Evolutionary conservation across 2,113 vertebrate species (phyloP).

Genomic region (Balaeniceps rex): DNA sequence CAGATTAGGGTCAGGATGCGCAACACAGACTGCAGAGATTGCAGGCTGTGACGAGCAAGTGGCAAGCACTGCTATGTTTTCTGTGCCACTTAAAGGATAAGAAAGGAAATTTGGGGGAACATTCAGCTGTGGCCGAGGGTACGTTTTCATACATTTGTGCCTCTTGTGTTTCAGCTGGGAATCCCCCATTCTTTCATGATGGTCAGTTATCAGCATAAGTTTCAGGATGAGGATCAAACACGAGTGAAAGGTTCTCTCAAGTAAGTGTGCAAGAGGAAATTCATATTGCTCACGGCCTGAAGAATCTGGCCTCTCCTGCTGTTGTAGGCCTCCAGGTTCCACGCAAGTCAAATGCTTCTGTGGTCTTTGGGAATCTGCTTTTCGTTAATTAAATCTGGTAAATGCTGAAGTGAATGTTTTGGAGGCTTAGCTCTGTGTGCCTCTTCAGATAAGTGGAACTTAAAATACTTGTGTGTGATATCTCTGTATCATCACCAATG

Average conservation of each 20-base stretch:
- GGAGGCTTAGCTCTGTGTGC: neutral
- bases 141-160: neutral
- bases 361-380: neutral
- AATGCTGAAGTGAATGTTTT: neutral
- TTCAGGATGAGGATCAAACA: constrained; percentile 97
- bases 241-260: constrained; percentile 95
- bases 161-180: constrained; percentile 82
- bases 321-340: neutral
- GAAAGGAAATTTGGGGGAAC: neutral
- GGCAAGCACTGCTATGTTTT: neutral
- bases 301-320: neutral
- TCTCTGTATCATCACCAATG: neutral
- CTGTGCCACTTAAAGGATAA: neutral
- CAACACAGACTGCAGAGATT: neutral
- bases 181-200: constrained; percentile 94
- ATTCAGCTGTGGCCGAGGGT: neutral
- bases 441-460: neutral
- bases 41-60: neutral
- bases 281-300: neutral
- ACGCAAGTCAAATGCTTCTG: neutral
- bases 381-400: neutral
- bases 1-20: neutral
- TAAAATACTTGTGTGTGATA: neutral
- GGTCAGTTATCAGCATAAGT: constrained; percentile 98
- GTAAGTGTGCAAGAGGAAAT: constrained; percentile 70